Evolutionary conservation across 1,140 invertebrate species (phyloP), one percentile per base, ranked within the genome.

Genomic region (Brachionus asplanchnoidis): DNA sequence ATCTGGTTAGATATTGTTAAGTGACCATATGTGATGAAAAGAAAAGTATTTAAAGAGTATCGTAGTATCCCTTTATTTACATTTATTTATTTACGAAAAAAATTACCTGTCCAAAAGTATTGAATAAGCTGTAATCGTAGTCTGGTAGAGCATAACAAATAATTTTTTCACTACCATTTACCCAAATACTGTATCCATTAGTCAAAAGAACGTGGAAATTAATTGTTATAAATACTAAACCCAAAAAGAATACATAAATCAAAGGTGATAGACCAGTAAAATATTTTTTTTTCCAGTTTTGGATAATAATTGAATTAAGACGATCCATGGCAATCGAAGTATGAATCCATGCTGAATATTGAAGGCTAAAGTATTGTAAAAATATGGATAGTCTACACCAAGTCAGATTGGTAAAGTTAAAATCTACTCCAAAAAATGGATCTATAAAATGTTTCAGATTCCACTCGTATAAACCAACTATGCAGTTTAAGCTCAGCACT

Each of bases 371-470:
- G 32, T 65, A 82, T 26, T 82, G 79, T 1, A 68, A 4, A 68
- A 82, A 82, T 40, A 40, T 11, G 8, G 60, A 82, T 5, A 82
- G 11, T 42, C 60, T 60, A 44, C 79, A 82, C 79, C 53, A 82
- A 3, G 28, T 3, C 12, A 82, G 14, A 68, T 9, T 82, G 1
- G 53, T 82, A 20, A 65, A 60, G 40, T 82, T 68, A 68, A 82
- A 65, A 65, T 82, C 53, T 20, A 82, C 20, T 32, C 28, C n/a
- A 68, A 82, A 82, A 82, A 82, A 82, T 12, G 79, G 36, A 23
- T 82, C 53, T 5, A 82, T 60, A 60, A 82, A 82, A n/a, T 82
- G 79, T 23, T 82, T 68, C 7, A 82, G 44, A 68, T 68, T 65
- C 79, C 79, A 82, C 36, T 68, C 50, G 36, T 82, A 82, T 26